Base-by-base conservation (phyloP, 2,113 vertebrate species). In the Euleptes europaea region DNA sequence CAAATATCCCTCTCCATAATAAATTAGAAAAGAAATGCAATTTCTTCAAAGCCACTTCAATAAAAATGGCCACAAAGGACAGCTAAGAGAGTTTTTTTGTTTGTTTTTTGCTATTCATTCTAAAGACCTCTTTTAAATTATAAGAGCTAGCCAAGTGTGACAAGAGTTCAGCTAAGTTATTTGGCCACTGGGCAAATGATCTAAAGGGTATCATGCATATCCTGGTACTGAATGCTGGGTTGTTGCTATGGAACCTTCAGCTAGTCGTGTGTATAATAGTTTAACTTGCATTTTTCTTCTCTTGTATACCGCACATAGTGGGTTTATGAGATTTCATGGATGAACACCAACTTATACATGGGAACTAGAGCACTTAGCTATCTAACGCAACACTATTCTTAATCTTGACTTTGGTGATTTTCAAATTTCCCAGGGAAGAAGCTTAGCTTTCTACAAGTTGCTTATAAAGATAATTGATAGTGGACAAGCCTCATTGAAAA, bases 1-100 rank as follows among this genome's bases (percentile, higher is more conserved):
- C 82, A 70, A 42, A 73, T 35, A 78, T 92, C 89, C 89, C 81
- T 71, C 33, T 78, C 65, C 84, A 82, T 76, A 89, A 88, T 84
- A 65, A 89, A 88, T 80, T 84, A 84, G 82, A 54, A 54, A 88
- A 89, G 31, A 73, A n/a, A n/a, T n/a, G n/a, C n/a, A n/a, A 57
- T 77, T 31, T 90, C 90, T 85, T 74, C 73, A 75, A 19, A 72
- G 28, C 33, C 40, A 65, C 7, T 23, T 51, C 54, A 63, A 63
- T 63, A 63, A 63, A 63, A 28, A 78, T 78, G 11, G 38, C 8
- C 44, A 75, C 13, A n/a, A 75, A 9, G 44, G 42, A 74, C 40
- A 38, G 5, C 71, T 38, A 21, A 11, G 23, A 73, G 69, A 63
- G 19, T 15, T 54, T 15, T 54, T 54, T 2, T 21, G 4, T 28